Percentiles rank a stretch among this genome's conserved stretches.
These are phyloP conservation scores for Macroglossus sobrinus DNA, from an alignment of 2,113 vertebrate genomes.

Conservation along the genomic window DNA sequence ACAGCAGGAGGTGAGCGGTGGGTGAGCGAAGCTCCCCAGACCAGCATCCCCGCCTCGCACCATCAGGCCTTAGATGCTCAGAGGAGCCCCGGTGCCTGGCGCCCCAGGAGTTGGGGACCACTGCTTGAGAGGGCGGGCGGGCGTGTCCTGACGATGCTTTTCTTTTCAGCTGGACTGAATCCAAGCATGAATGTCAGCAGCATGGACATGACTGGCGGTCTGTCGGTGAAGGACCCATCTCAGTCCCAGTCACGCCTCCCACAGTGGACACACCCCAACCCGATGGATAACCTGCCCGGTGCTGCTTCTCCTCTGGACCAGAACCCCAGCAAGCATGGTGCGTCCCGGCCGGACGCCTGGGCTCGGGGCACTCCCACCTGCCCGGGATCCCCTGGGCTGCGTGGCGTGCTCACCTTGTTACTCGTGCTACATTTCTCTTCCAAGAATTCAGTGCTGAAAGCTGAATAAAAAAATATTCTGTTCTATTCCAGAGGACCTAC, in stretches of 20 bases:
- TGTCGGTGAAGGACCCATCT: conserved; percentile 95
- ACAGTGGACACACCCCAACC: conserved; percentile 98
- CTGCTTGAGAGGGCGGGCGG: background rate
- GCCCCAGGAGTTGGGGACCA: too few relatives aligned
- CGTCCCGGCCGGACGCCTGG: background rate
- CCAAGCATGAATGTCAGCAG: conserved; percentile 97
- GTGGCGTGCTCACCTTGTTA: fast-evolving
- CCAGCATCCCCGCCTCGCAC: too few relatives aligned
- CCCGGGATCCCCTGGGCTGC: fast-evolving
- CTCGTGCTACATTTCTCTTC: background rate
- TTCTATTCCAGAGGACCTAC: fast-evolving
- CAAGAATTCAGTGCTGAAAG: background rate
- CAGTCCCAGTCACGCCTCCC: conserved; percentile 98
- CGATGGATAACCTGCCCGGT: conserved; percentile 93
- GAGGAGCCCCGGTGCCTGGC: too few relatives aligned
- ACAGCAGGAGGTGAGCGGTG: too few relatives aligned
- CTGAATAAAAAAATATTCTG: background rate
- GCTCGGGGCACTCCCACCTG: fast-evolving
- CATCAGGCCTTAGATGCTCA: too few relatives aligned
- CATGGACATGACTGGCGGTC: conserved; percentile 93
- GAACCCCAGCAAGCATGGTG: conserved; percentile 96
- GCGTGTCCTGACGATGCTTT: background rate
- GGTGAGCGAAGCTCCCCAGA: too few relatives aligned
- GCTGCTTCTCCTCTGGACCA: conserved; percentile 94
- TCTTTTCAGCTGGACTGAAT: conserved; percentile 92